Conservation (phyloP, 1,140 invertebrate species). For the Dendroctonus valens region DNA sequence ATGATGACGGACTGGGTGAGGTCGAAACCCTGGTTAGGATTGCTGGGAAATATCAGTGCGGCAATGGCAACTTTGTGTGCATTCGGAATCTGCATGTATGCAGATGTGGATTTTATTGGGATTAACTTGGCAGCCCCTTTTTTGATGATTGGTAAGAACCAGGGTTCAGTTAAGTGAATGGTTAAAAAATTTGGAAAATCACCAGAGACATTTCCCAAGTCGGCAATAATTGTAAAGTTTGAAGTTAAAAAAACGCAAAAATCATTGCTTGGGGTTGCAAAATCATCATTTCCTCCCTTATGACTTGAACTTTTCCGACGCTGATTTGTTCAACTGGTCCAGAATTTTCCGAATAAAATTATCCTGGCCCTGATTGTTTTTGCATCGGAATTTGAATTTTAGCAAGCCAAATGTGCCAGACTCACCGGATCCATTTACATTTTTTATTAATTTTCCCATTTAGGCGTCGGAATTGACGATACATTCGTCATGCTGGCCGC, state of each 20-base stretch:
- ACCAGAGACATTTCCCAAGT: too few relatives aligned
- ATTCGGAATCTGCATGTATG: slow-evolving; percentile 88
- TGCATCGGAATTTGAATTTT: too few relatives aligned
- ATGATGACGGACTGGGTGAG: slow-evolving; percentile 85
- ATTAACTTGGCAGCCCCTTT: slow-evolving; percentile 94
- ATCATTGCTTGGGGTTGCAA: too few relatives aligned
- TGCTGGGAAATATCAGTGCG: slow-evolving; percentile 89
- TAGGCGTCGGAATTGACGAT: slow-evolving; percentile 95
- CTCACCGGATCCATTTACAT: neutral
- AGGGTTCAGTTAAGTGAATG: slow-evolving; percentile 36
- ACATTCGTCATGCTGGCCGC: slow-evolving; percentile 95
- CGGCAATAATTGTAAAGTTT: too few relatives aligned
- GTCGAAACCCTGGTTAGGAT: slow-evolving; percentile 86
- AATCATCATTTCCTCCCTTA: too few relatives aligned
- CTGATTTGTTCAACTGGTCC: slow-evolving; percentile 6
- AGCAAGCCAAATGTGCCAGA: neutral
- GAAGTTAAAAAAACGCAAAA: too few relatives aligned
- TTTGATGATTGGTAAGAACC: slow-evolving; percentile 83
- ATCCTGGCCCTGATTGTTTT: neutral
- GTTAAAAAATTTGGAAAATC: neutral
- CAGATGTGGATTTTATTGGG: slow-evolving; percentile 89
- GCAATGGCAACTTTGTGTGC: slow-evolving; percentile 85
- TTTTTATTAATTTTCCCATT: slow-evolving; percentile 15
- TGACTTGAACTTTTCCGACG: too few relatives aligned
- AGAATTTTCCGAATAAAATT: neutral